Conservation (phyloP, 2,113 vertebrate species). For the Narcine bancroftii region DNA sequence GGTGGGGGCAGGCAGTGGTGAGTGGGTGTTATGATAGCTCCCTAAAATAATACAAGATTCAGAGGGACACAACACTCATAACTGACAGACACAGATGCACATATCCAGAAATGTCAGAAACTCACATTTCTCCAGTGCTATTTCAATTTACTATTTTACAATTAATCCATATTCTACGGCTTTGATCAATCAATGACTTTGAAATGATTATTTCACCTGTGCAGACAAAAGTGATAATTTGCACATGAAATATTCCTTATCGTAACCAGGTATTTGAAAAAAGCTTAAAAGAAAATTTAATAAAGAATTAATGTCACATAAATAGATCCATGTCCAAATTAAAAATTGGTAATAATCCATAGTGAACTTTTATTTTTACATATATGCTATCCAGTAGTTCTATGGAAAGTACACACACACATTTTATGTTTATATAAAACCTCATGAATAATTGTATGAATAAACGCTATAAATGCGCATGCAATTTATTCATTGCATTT, state of each 20-base stretch:
- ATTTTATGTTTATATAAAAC: neutral
- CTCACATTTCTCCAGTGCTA: neutral
- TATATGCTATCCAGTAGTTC: neutral
- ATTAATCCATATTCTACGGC: neutral
- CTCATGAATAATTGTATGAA: neutral
- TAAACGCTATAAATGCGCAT: neutral
- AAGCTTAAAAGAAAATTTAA: constrained; percentile 17
- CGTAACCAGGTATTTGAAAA: constrained; percentile 6
- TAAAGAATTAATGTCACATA: neutral
- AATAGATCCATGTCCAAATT: neutral
- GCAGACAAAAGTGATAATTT: neutral
- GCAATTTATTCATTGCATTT: constrained; percentile 3
- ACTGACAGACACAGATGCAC: neutral
- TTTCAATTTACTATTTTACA: neutral
- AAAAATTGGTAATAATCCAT: neutral
- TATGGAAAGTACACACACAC: neutral
- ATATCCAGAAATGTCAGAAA: neutral
- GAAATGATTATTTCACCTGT: neutral
- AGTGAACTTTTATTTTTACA: neutral
- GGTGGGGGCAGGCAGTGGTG: too few species aligned
- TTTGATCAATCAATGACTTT: neutral
- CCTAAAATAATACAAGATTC: neutral
- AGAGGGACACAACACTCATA: neutral
- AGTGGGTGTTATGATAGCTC: neutral
- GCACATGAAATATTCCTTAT: constrained; percentile 23